Evolutionary conservation across 2,797 vertebrate genomes (phyloP), one percentile per base, ranked within the genome.

Genomic region (Amblyraja radiata): DNA sequence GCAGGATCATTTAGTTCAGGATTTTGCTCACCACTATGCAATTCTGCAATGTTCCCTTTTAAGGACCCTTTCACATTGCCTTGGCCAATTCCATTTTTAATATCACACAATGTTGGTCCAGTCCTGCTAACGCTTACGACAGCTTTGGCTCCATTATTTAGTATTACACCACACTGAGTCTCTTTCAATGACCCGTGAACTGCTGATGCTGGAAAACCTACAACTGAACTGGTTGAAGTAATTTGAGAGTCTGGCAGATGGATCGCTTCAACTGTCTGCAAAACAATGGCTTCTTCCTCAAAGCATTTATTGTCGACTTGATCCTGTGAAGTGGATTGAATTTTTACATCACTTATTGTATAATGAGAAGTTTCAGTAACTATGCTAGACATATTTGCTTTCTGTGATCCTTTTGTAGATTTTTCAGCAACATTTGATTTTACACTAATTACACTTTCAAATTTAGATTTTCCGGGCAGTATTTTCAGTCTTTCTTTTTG

Each of bases 111-210:
- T 90, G 73, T 90, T 68, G 88, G 36, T 76, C 58, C 88, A 73
- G 6, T 23, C 32, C 2, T 28, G 32, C 90, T 93, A 13, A 16
- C 54, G 93, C 94, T 94, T 94, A 94, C 6, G 71, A 0, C 23
- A 0, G 39, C 21, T 73, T 91, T 54, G 36, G 36, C 36, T 46
- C 8, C 36, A 23, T 39, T 13, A 36, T 91, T 91, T 25, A 39
- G 18, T 73, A 39, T 6, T 14, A 39, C 25, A 4, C 3, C 13
- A 54, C 28, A 2, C 6, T 2, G 71, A 92, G 68, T 13, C 58
- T 74, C 36, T 54, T 76, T 71, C 25, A 54, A 71, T 54, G 46
- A 74, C 39, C 46, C n/a, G 25, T 54, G 90, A 74, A 21, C 21
- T 16, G 23, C 23, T 14, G 46, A 9, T 54, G 13, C 8, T 76